Conservation (phyloP, 1,140 invertebrate species). For the Maniola jurtina region DNA sequence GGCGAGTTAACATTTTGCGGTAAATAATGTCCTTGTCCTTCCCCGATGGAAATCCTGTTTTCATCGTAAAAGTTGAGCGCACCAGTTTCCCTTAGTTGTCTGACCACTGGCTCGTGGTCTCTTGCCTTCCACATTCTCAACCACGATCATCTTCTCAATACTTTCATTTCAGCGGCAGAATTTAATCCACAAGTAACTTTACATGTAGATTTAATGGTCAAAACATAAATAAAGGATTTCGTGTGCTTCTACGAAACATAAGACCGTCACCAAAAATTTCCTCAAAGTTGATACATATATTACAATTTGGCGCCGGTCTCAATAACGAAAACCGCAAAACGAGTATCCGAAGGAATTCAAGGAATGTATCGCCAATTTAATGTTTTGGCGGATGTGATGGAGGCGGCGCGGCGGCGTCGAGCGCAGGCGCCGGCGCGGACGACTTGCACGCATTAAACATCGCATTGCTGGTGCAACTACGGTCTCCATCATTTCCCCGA, state of each 20-base stretch:
- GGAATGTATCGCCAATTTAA: constrained; percentile 66
- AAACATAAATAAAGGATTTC: not conserved
- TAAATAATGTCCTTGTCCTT: no score
- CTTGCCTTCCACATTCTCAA: no score
- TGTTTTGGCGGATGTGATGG: constrained; percentile 50
- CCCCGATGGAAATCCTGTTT: no score
- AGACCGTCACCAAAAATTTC: constrained; percentile 21
- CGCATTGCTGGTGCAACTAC: constrained; percentile 18
- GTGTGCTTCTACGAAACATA: constrained; percentile 13
- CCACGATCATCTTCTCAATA: no score
- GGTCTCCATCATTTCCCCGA: not conserved
- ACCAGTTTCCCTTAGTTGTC: no score
- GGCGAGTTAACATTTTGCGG: no score
- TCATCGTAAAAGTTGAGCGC: no score
- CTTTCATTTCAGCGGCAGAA: no score
- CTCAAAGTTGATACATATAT: constrained; percentile 32
- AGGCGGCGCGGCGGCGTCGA: constrained; percentile 44
- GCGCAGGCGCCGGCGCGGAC: constrained; percentile 46
- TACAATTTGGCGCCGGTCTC: constrained; percentile 36
- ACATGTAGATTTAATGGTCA: not conserved
- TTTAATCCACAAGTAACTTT: no score
- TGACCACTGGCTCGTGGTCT: no score
- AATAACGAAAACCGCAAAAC: constrained; percentile 45
- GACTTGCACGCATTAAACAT: constrained; percentile 47
- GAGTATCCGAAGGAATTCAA: constrained; percentile 57